phyloP scores from a whole-genome alignment of 2,113 vertebrate genomes.

The Jacana jacana region DNA sequence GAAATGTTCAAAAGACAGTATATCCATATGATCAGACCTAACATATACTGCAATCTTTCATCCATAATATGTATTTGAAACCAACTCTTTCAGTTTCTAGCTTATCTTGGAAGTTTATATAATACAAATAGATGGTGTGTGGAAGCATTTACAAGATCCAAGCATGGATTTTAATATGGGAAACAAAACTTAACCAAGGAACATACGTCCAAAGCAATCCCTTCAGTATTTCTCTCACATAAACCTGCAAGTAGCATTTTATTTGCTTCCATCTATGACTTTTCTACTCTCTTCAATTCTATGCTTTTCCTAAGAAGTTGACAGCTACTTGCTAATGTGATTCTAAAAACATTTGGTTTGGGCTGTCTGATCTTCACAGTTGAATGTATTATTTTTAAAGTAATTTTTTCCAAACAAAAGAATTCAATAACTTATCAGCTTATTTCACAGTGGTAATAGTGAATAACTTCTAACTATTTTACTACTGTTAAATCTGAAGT shows the following conservation, averaged over 20 bases:
- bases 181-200: background rate
- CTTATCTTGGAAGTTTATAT: background rate
- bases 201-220: background rate
- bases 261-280: background rate
- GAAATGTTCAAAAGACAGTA: slow-evolving; percentile 32
- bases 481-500: background rate
- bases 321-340: background rate
- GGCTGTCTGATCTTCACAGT: background rate
- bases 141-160: background rate
- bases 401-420: background rate
- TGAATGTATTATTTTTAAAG: background rate
- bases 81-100: background rate
- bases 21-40: slow-evolving; percentile 4
- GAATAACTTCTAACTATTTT: background rate
- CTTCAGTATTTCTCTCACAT: background rate
- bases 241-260: background rate
- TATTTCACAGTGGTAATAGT: background rate
- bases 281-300: background rate
- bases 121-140: background rate
- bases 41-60: background rate
- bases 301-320: background rate
- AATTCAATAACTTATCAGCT: background rate
- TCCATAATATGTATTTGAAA: background rate
- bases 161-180: background rate
- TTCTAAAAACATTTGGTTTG: background rate